phyloP scores from a whole-genome alignment of 92 coral and sea anemone species.

The Meandrina meandrites region DNA sequence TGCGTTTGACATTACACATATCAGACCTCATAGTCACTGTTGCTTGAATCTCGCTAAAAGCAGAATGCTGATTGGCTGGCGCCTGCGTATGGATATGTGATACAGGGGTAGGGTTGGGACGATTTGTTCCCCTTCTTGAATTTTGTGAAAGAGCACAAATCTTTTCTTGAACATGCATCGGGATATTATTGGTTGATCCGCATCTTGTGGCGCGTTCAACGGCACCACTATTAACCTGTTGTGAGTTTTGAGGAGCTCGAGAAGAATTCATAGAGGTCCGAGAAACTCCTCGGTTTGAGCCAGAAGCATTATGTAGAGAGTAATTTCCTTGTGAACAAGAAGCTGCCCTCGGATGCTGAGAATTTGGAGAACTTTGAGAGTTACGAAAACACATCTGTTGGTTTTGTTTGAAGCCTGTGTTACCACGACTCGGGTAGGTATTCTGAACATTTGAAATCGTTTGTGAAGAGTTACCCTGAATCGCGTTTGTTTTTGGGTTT shows the following conservation, averaged over 20 bases:
- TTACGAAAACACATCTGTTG: neutral
- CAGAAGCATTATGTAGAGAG: neutral
- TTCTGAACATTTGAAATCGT: neutral
- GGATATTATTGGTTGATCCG: neutral
- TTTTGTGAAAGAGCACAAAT: neutral
- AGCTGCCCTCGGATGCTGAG: neutral
- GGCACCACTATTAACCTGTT: neutral
- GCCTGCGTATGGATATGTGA: neutral
- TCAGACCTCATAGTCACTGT: neutral
- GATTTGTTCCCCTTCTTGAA: neutral
- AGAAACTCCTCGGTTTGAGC: neutral
- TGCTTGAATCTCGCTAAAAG: neutral
- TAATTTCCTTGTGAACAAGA: neutral
- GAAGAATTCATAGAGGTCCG: neutral
- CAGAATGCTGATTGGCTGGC: neutral
- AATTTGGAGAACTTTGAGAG: constrained; percentile 6
- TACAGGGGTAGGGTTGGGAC: neutral
- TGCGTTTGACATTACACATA: neutral
- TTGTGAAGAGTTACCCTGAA: neutral
- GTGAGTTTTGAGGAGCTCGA: neutral
- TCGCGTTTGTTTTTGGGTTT: neutral
- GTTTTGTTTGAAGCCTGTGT: neutral
- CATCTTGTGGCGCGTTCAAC: neutral
- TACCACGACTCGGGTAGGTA: neutral
- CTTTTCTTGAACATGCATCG: constrained; percentile 8